These are phyloP conservation scores for Nasonia longicornis DNA, from an alignment of 1,140 invertebrate genomes.

Conservation along the genomic window DNA sequence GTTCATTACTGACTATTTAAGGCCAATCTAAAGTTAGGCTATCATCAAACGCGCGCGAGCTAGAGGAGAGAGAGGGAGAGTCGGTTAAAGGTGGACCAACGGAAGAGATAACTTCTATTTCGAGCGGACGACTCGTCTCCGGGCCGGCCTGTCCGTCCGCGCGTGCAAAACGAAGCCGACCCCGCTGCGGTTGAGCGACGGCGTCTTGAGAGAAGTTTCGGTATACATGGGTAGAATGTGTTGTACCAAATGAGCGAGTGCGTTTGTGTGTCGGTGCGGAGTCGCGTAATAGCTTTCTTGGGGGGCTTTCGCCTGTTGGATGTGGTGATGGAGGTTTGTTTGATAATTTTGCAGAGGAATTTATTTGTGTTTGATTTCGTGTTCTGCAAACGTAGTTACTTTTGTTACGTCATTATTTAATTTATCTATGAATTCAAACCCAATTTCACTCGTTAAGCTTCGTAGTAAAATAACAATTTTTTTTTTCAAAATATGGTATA, in stretches of 20 bases:
- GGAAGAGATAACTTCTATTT: conserved; percentile 41
- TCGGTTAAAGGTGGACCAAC: not conserved
- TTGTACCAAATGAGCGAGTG: not conserved
- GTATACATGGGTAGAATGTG: not conserved
- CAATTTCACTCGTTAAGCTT: no score
- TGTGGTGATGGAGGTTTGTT: no score
- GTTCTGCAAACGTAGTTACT: no score
- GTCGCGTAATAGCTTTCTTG: not conserved
- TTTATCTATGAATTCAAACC: no score
- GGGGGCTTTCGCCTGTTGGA: not conserved
- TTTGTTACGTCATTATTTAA: no score
- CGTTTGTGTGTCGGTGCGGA: not conserved
- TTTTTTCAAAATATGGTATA: not conserved
- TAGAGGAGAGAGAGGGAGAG: not conserved
- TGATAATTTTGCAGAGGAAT: no score
- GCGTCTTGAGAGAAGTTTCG: not conserved
- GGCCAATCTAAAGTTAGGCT: conserved; percentile 38
- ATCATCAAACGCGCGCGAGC: conserved; percentile 30
- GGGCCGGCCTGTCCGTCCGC: not conserved
- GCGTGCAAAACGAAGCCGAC: not conserved
- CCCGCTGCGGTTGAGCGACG: not conserved
- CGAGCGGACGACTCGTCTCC: not conserved
- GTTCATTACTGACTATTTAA: conserved; percentile 25
- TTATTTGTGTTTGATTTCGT: no score
- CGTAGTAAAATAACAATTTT: no score